Evolutionary conservation across 2,797 vertebrate species (phyloP).

Genomic region (Synaphobranchus kaupii): DNA sequence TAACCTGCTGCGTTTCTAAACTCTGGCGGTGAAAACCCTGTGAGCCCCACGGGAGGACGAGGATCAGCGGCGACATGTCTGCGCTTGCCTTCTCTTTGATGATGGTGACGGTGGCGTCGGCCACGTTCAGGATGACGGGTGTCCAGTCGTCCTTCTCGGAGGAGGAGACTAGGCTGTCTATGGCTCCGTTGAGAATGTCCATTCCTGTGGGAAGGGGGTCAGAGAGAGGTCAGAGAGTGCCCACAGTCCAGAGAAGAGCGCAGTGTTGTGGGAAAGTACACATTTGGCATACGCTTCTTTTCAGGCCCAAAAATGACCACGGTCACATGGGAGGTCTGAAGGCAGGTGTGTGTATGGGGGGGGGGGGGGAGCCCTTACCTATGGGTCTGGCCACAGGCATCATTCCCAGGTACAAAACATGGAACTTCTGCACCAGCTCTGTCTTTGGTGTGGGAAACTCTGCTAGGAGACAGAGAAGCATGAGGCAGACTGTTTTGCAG

Average conservation of each 20-base stretch:
- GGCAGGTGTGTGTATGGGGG: background rate
- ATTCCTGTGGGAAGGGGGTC: conserved; percentile 76
- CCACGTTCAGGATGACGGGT: conserved; percentile 90
- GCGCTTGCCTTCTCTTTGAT: conserved; percentile 85
- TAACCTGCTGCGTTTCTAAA: background rate
- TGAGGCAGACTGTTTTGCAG: background rate
- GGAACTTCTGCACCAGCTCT: conserved; percentile 95
- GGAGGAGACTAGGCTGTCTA: conserved; percentile 85
- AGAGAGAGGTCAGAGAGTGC: background rate
- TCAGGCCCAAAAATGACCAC: background rate
- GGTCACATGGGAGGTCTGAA: background rate
- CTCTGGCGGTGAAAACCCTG: background rate
- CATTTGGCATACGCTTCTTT: background rate
- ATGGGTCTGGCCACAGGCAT: conserved; percentile 88
- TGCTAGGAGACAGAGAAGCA: conserved; percentile 69
- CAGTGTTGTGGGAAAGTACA: background rate
- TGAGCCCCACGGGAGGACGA: background rate
- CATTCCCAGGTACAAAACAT: conserved; percentile 91
- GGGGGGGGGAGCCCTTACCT: conserved; percentile 73
- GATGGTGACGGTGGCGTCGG: conserved; percentile 93
- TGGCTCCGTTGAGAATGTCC: conserved; percentile 94
- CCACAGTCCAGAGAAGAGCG: background rate
- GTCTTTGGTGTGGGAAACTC: conserved; percentile 99
- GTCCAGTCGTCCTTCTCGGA: conserved; percentile 89
- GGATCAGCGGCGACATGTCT: background rate